Conservation (phyloP, 1,140 invertebrate species). For the Drosophila melanica region DNA sequence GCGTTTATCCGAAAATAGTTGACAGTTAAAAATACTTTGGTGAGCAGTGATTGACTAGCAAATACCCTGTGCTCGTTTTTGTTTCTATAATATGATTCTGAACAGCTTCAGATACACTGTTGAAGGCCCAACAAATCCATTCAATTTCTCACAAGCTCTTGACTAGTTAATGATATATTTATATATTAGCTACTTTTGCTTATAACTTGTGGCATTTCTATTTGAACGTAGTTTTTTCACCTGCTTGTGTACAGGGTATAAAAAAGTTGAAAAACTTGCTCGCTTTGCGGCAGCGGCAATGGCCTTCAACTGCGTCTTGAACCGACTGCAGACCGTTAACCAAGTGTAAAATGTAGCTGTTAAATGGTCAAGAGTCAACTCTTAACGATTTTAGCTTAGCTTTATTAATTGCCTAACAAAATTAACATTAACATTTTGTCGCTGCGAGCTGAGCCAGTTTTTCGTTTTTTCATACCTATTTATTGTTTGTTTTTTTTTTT, state of each 20-base stretch:
- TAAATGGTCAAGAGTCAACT: conserved; percentile 19
- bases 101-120: too few relatives aligned
- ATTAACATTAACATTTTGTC: conserved; percentile 11
- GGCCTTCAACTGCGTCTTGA: conserved; percentile 13
- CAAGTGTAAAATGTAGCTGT: conserved; percentile 24
- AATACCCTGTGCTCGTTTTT: background rate
- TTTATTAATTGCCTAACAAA: conserved; percentile 37
- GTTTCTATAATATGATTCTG: too few relatives aligned
- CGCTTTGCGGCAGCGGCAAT: background rate
- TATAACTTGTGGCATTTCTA: background rate
- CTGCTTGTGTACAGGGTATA: background rate
- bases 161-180: too few relatives aligned
- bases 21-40: too few relatives aligned
- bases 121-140: too few relatives aligned
- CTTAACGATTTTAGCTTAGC: background rate
- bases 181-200: too few relatives aligned
- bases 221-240: background rate
- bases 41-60: too few relatives aligned
- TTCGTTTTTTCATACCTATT: background rate
- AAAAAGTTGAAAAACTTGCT: background rate
- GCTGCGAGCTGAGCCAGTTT: conserved; percentile 26
- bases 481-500: too few relatives aligned
- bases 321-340: conserved; percentile 22
- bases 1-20: too few relatives aligned
- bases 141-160: too few relatives aligned